A percentile compares a stretch with the other conserved stretches of the same genome.
phyloP scores from a whole-genome alignment of 2,113 vertebrate genomes.

The Oreochromis aureus region DNA sequence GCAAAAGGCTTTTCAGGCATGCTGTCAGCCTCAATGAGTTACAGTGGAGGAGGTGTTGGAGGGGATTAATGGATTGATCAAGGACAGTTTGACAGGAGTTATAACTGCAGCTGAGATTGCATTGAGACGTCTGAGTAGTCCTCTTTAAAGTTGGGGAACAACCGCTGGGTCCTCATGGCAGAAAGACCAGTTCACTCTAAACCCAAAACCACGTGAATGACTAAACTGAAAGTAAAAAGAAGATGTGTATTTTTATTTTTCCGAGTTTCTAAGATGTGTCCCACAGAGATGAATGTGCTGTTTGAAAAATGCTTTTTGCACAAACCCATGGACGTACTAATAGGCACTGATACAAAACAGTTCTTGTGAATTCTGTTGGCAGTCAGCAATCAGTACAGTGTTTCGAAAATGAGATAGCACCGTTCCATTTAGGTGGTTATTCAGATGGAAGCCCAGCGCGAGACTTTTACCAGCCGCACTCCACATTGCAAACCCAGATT shows the following conservation, averaged over 20 bases:
- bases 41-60: neutral
- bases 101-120: neutral
- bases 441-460: neutral
- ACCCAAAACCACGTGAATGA: neutral
- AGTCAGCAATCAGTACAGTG: neutral
- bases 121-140: neutral
- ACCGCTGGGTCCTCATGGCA: neutral
- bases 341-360: neutral
- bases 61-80: neutral
- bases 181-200: neutral
- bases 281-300: neutral
- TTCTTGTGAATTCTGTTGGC: neutral
- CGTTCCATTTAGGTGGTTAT: rapidly evolving
- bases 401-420: neutral
- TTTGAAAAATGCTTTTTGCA: neutral
- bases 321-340: neutral
- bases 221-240: neutral
- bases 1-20: neutral
- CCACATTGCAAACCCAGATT: neutral
- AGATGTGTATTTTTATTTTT: neutral
- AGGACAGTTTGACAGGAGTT: neutral
- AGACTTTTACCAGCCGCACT: neutral
- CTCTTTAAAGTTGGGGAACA: neutral
- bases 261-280: neutral
- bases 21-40: neutral